Percentiles rank a stretch among this genome's conserved stretches.
phyloP scores from a whole-genome alignment of 2,113 vertebrate species.

The Andinoacara biseriatus region DNA sequence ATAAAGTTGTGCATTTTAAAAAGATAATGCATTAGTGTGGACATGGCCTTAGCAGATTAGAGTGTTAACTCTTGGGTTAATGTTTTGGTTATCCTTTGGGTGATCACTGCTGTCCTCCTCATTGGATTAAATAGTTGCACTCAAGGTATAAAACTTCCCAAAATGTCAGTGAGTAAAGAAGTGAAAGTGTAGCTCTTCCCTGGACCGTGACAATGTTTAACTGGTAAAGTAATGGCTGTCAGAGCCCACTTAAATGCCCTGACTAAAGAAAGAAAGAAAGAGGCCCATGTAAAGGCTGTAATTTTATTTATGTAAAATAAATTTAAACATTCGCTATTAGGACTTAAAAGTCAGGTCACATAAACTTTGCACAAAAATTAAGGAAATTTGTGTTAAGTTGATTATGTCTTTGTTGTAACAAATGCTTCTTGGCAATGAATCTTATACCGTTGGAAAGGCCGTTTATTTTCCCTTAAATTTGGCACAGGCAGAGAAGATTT shows the following conservation, averaged over 20 bases:
- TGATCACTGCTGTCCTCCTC: background rate
- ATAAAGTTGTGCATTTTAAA: background rate
- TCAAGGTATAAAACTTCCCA: background rate
- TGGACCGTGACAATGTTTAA: background rate
- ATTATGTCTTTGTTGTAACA: no score
- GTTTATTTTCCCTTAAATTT: no score
- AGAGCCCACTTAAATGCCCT: background rate
- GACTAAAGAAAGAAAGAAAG: background rate
- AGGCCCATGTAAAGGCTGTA: background rate
- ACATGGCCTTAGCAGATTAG: slow-evolving; percentile 33
- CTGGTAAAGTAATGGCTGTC: background rate
- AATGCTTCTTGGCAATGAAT: no score
- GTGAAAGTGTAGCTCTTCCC: background rate
- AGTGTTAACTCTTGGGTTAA: slow-evolving; percentile 49
- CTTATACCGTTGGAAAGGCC: no score
- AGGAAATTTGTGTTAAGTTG: no score
- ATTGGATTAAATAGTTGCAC: background rate
- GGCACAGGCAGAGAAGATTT: no score
- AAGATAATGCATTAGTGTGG: background rate
- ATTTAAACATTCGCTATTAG: background rate
- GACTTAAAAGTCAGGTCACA: no score
- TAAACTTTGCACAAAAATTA: no score
- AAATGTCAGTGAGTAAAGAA: background rate
- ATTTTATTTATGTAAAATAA: background rate
- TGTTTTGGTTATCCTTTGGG: slow-evolving; percentile 56